phyloP scores from a whole-genome alignment of 2,113 vertebrate genomes.

The Piliocolobus tephrosceles region DNA sequence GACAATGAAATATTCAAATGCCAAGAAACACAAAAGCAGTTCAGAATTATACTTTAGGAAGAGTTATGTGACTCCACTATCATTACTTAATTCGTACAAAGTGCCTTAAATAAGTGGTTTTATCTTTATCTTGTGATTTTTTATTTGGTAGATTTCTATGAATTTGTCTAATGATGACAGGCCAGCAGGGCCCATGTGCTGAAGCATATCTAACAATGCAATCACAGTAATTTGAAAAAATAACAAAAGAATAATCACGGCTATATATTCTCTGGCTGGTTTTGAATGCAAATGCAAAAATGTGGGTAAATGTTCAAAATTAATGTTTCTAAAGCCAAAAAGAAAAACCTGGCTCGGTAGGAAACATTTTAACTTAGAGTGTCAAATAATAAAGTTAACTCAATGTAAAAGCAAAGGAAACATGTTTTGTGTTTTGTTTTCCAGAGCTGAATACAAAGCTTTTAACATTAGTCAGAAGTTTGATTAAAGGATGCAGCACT shows the following conservation, averaged over 20 bases:
- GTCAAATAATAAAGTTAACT: constrained; percentile 57
- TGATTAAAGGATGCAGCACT: not conserved
- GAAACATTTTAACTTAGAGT: constrained; percentile 50
- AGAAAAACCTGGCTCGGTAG: constrained; percentile 7
- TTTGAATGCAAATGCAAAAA: constrained; percentile 69
- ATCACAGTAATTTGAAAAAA: constrained; percentile 60
- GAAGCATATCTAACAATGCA: constrained; percentile 41
- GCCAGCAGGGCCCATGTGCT: not conserved
- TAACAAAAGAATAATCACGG: constrained; percentile 58
- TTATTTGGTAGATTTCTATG: constrained; percentile 61
- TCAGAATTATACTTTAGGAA: constrained; percentile 44
- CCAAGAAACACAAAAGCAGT: constrained; percentile 63
- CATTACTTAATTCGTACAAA: constrained; percentile 74
- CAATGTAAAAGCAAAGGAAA: not conserved
- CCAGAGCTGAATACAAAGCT: not conserved
- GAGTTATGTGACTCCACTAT: constrained; percentile 58
- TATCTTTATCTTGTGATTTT: constrained; percentile 60
- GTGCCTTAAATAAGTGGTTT: constrained; percentile 66
- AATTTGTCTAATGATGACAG: constrained; percentile 55
- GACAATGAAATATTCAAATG: constrained; percentile 71
- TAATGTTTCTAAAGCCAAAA: constrained; percentile 53
- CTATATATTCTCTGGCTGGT: not conserved
- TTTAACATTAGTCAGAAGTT: constrained; percentile 47
- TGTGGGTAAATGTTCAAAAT: constrained; percentile 56
- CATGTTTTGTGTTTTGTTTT: constrained; percentile 16